Evolutionary conservation across 2,113 vertebrate genomes (phyloP).

Genomic region (Amazona guildingii): DNA sequence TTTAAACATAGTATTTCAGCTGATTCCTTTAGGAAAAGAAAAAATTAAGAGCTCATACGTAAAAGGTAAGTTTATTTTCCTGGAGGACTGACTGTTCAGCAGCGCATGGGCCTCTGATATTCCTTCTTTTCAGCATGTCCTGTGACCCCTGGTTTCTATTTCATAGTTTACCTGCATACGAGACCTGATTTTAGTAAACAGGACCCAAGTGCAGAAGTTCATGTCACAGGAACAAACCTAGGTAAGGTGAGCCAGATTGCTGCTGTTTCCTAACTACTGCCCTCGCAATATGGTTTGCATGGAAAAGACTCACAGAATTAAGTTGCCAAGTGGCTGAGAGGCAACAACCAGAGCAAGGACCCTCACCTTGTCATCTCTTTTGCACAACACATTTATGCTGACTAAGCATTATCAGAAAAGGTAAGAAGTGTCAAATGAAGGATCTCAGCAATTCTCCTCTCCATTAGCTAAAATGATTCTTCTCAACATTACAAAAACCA

Average conservation of each 20-base stretch:
- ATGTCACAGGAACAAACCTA: neutral
- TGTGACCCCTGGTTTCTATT: neutral
- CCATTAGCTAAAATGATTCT: neutral
- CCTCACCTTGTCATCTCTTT: neutral
- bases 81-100: neutral
- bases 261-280: neutral
- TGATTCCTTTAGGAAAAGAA: neutral
- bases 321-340: neutral
- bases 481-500: neutral
- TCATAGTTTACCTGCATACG: neutral
- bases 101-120: neutral
- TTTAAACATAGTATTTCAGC: neutral
- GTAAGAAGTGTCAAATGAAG: neutral
- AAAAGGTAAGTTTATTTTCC: neutral
- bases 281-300: neutral
- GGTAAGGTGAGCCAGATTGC: neutral
- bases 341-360: fast-evolving
- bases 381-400: neutral
- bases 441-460: neutral
- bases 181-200: neutral
- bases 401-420: neutral
- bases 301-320: neutral
- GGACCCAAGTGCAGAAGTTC: neutral
- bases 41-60: neutral
- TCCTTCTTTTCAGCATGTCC: neutral